Evolutionary conservation across 2,888 invertebrate species (phyloP).

Genomic region (Rambutsinella grinnellia): DNA sequence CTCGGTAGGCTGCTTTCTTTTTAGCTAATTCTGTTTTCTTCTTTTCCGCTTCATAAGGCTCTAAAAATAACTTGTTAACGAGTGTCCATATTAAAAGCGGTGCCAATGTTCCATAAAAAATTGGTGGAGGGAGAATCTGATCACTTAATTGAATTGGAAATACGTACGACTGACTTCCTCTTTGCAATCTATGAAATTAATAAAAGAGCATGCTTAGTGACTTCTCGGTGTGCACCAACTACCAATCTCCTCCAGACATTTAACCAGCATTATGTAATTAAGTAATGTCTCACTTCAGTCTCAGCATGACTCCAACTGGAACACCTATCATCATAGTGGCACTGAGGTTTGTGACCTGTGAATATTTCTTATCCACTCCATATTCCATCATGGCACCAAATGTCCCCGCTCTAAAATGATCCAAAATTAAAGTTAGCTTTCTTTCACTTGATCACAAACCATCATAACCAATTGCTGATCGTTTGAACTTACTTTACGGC

Average conservation of each 20-base stretch:
- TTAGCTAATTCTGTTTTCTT: constrained; percentile 85
- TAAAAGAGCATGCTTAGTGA: not conserved
- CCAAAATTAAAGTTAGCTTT: not conserved
- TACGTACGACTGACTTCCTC: constrained; percentile 88
- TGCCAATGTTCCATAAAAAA: constrained; percentile 93
- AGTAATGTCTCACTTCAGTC: constrained; percentile 78
- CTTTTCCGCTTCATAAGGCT: constrained; percentile 84
- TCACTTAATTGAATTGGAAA: constrained; percentile 93
- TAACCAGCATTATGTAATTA: constrained; percentile 1
- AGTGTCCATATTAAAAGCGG: constrained; percentile 86
- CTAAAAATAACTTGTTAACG: constrained; percentile 86
- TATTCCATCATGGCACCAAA: constrained; percentile 91
- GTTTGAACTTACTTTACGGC: constrained; percentile 80
- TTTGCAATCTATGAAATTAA: constrained; percentile 77
- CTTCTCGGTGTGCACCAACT: constrained; percentile 29
- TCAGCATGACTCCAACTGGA: constrained; percentile 89
- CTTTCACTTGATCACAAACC: not conserved
- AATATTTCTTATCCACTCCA: constrained; percentile 92
- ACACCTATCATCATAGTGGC: constrained; percentile 88
- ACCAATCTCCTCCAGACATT: constrained; percentile 2
- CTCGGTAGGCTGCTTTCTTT: constrained; percentile 84
- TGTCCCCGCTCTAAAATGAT: constrained; percentile 78
- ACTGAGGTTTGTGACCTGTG: constrained; percentile 88
- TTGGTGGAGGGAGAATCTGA: constrained; percentile 87
- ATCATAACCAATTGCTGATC: too few species aligned